Conservation (phyloP, 2,888 invertebrate species). For the Noctua janthina region DNA sequence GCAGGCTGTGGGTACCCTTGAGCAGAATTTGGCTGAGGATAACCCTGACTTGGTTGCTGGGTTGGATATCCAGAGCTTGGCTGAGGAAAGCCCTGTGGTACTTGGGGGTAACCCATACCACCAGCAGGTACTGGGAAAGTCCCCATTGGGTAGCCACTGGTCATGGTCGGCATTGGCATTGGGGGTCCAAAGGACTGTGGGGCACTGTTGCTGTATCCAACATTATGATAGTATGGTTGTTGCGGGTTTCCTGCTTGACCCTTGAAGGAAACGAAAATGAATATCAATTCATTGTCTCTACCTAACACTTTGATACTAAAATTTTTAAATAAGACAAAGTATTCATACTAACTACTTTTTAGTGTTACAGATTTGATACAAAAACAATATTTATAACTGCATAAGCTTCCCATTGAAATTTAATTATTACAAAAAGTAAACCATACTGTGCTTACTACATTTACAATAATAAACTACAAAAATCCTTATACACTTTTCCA, state of each 20-base stretch:
- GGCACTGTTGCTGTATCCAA: slow-evolving; percentile 87
- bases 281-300: slow-evolving; percentile 64
- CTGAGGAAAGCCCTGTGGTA: slow-evolving; percentile 77
- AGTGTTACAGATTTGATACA: background rate
- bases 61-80: slow-evolving; percentile 71
- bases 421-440: background rate
- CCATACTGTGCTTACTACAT: slow-evolving; percentile 4
- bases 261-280: slow-evolving; percentile 87
- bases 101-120: slow-evolving; percentile 81
- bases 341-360: background rate
- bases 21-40: slow-evolving; percentile 70
- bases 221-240: slow-evolving; percentile 86
- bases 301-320: background rate
- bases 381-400: background rate
- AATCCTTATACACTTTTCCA: background rate
- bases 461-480: background rate
- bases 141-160: slow-evolving; percentile 82
- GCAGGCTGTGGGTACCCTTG: slow-evolving; percentile 69
- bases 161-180: slow-evolving; percentile 84
- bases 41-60: slow-evolving; percentile 74
- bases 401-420: background rate
- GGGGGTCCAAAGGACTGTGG: slow-evolving; percentile 89
- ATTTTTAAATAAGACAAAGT: background rate
- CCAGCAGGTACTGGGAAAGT: slow-evolving; percentile 77
- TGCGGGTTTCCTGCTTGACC: slow-evolving; percentile 89